Evolutionary conservation across 2,113 vertebrate genomes (phyloP), one percentile per base, ranked within the genome.

Genomic region (Osmerus mordax): DNA sequence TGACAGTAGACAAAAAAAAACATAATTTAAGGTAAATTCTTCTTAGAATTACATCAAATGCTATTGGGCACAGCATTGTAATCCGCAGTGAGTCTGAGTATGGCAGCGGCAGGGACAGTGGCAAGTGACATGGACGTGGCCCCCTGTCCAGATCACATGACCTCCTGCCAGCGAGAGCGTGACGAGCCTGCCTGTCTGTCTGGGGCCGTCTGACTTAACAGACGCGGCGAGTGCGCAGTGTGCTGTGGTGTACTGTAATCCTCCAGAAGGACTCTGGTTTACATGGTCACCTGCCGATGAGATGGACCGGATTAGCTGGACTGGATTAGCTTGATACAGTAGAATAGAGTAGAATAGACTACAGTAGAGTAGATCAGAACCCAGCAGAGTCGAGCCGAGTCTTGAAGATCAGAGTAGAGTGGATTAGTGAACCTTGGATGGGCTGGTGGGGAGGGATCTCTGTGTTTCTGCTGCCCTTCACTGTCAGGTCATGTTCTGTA

Each of bases 281-380:
- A 64, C 81, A 83, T 79, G 67, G 85, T 81, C 83, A 86, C 84
- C 80, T 87, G 78, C 69, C 78, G 61, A 82, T 75, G 69, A 81
- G 79, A 83, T 62, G 62, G 75, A 65, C 64, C 47, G 59, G n/a
- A n/a, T n/a, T n/a, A n/a, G n/a, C n/a, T n/a, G n/a, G n/a, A n/a
- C n/a, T 11, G 18, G 53, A 60, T 63, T 23, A 21, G 6, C 61
- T 25, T 7, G 23, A 23, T 32, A 28, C 14, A 63, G 28, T 7
- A 15, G 14, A 28, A 77, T 59, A 56, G 55, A 19, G 9, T 15
- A 55, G 15, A 18, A 18, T 4, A 56, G n/a, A 56, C 13, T 16
- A 56, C 15, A 18, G 15, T 16, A 18, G 55, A 18, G 15, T 16
- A 56, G 55, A 56, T 56, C 3, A 18, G n/a, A 56, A 56, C 55